Evolutionary conservation across 2,797 vertebrate genomes (phyloP).

Genomic region (Platalea minor): DNA sequence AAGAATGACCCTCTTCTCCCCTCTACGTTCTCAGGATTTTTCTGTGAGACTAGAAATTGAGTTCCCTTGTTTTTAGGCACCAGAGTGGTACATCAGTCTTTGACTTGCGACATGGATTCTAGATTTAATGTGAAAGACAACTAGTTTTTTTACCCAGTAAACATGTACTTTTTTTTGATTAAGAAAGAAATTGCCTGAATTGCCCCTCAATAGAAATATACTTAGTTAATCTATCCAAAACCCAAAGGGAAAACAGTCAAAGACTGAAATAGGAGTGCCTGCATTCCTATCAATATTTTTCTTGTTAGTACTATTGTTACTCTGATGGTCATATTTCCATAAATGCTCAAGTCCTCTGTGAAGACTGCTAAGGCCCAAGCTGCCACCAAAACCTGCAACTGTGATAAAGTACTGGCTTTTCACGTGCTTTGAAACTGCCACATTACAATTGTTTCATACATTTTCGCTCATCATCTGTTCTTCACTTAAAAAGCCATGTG

Average conservation of each 20-base stretch:
- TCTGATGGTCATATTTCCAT: neutral
- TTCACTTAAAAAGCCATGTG: neutral
- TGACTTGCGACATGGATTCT: neutral
- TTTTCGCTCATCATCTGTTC: neutral
- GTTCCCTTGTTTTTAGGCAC: neutral
- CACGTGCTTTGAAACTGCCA: neutral
- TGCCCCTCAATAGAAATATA: neutral
- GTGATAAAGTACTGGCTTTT: neutral
- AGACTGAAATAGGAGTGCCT: neutral
- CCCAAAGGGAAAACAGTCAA: neutral
- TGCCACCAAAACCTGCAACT: neutral
- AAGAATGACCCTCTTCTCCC: neutral
- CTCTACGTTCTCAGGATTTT: neutral
- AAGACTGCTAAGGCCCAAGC: neutral
- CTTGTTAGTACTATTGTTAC: neutral
- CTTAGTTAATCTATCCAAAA: neutral
- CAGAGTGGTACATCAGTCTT: neutral
- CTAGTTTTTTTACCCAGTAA: neutral
- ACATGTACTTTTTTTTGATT: neutral
- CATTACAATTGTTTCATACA: neutral
- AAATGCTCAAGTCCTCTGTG: neutral
- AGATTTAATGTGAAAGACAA: neutral
- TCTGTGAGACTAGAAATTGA: neutral
- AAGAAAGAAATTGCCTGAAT: neutral
- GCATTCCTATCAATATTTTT: neutral